Base-by-base conservation (phyloP, 2,113 vertebrate genomes). In the Tychaedon coryphoeus region DNA sequence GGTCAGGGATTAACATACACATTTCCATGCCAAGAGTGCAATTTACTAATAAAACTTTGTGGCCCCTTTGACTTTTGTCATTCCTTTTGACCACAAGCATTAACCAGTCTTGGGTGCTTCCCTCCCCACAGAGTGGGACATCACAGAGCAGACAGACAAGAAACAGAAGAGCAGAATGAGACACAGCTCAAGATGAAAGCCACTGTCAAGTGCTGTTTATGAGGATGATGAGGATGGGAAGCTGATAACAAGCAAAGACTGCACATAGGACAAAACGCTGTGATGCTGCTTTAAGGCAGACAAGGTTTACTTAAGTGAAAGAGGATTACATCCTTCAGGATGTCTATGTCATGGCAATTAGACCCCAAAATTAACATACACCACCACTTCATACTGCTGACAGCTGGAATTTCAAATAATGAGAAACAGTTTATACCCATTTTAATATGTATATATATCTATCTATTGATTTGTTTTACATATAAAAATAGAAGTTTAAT, bases 61-160 rank as follows among this genome's bases (percentile, higher is more conserved):
- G 40, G 6, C 31, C 17, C n/a, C 16, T 40, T 24, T 61, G 17
- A 47, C 54, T 89, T 75, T 13, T 8, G 29, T 23, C 4, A 34
- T 25, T 60, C n/a, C 61, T 60, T 61, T 89, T 0, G 0, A n/a
- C n/a, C 19, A n/a, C 0, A 0, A 51, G 10, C 45, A 47, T 60
- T 67, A n/a, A n/a, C 10, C 15, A 38, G 4, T 53, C 53, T 67
- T 40, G n/a, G 17, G 38, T 40, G 19, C 45, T 53, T 60, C 45
- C 28, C 25, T 60, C 45, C 38, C n/a, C 19, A n/a, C 7, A 34
- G 15, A 5, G 19, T 38, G 53, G 9, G 38, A 66, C 16, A 58
- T 29, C 28, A 60, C 45, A 81, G 60, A 25, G 33, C 25, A 88
- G 50, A 64, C 2, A 75, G n/a, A 42, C n/a, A 71, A 65, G 69